Conservation (phyloP, 2,113 vertebrate species). For the Chionis minor region DNA sequence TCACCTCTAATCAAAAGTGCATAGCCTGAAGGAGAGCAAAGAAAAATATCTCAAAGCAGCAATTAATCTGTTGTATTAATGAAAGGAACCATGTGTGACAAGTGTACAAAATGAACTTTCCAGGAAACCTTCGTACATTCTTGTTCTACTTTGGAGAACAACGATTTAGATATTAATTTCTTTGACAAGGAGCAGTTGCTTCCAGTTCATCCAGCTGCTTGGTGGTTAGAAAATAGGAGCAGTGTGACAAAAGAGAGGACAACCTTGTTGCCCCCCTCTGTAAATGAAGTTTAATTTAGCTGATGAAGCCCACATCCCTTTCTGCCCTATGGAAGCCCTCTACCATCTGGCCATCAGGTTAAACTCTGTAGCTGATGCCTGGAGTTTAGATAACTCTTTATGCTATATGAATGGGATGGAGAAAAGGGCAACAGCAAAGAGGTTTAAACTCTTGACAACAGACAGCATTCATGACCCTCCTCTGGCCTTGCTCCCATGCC, state of each 20-base stretch:
- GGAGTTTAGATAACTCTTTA: neutral
- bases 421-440: neutral
- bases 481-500: neutral
- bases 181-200: neutral
- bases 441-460: neutral
- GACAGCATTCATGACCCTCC: neutral
- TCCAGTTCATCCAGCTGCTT: neutral
- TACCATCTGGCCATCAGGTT: neutral
- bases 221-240: neutral
- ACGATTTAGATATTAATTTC: neutral
- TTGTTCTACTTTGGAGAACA: neutral
- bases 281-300: neutral
- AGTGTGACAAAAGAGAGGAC: neutral
- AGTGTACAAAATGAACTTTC: neutral
- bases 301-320: neutral
- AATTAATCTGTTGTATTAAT: neutral
- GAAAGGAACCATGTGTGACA: neutral
- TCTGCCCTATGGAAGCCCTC: neutral
- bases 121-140: neutral
- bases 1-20: neutral
- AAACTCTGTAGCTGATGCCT: neutral
- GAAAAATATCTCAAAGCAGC: slow-evolving; percentile 4
- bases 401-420: neutral
- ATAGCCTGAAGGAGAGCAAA: neutral
- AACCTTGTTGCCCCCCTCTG: neutral